Evolutionary conservation across 2,888 invertebrate species (phyloP).

Genomic region (Unio pictorum): DNA sequence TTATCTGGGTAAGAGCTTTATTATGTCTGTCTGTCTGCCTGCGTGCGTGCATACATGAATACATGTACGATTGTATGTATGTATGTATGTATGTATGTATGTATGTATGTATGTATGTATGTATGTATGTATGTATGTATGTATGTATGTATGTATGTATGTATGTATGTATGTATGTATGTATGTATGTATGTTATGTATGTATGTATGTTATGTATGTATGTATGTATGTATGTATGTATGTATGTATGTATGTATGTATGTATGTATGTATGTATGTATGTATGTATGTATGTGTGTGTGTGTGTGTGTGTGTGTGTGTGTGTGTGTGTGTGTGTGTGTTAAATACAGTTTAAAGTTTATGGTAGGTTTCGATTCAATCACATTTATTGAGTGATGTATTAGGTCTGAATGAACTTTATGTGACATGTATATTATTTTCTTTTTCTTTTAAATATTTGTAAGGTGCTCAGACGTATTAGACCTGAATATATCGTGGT

Average conservation of each 20-base stretch:
- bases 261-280: conserved; percentile 8
- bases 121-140: conserved; percentile 8
- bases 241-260: conserved; percentile 3
- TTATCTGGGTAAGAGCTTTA: too few relatives aligned
- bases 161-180: background rate
- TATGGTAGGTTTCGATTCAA: too few relatives aligned
- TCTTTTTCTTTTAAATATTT: too few relatives aligned
- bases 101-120: conserved; percentile 3
- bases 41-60: too few relatives aligned
- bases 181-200: background rate
- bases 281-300: conserved; percentile 4
- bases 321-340: too few relatives aligned
- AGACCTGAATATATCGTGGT: too few relatives aligned
- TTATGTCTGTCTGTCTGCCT: too few relatives aligned
- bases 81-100: conserved; percentile 5
- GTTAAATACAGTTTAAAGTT: too few relatives aligned
- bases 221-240: conserved; percentile 4
- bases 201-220: conserved; percentile 4
- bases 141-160: conserved; percentile 3
- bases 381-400: too few relatives aligned
- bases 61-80: background rate
- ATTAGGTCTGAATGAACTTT: too few relatives aligned
- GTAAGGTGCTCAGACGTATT: too few relatives aligned
- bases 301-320: conserved; percentile 1
- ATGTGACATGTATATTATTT: too few relatives aligned